Evolutionary conservation across 2,113 vertebrate genomes (phyloP).

Genomic region (Pleuronectes platessa): DNA sequence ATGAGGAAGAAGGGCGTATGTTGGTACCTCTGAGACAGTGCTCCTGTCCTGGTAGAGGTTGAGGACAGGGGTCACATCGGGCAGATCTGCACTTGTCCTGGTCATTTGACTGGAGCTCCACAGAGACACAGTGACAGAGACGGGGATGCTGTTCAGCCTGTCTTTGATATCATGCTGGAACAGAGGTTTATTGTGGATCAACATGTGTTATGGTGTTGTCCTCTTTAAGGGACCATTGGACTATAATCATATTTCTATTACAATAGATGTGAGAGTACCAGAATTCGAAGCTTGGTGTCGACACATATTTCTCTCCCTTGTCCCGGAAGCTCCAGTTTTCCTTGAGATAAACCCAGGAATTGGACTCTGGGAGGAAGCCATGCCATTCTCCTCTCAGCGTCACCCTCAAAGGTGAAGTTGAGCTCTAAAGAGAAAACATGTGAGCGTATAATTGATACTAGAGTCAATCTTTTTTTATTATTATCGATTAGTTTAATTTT

Average conservation of each 20-base stretch:
- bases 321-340: constrained; percentile 76
- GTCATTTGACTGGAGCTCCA: constrained; percentile 69
- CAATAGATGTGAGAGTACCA: constrained; percentile 74
- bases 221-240: not conserved
- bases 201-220: not conserved
- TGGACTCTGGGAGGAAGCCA: constrained; percentile 81
- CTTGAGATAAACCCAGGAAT: constrained; percentile 73
- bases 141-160: constrained; percentile 85
- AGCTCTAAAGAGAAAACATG: constrained; percentile 71
- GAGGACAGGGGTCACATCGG: constrained; percentile 85
- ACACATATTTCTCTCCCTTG: constrained; percentile 83
- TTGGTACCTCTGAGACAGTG: constrained; percentile 42
- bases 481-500: not conserved
- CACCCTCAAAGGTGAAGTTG: constrained; percentile 83
- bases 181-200: not conserved
- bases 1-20: not conserved
- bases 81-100: constrained; percentile 70
- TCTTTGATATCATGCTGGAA: constrained; percentile 87
- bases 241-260: too few relatives aligned
- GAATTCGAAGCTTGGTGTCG: constrained; percentile 78
- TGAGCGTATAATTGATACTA: not conserved
- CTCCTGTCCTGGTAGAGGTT: constrained; percentile 64
- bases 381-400: constrained; percentile 78
- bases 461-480: not conserved
- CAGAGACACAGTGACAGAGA: constrained; percentile 85